Conservation (phyloP, 2,797 vertebrate species). For the Astyanax mexicanus region DNA sequence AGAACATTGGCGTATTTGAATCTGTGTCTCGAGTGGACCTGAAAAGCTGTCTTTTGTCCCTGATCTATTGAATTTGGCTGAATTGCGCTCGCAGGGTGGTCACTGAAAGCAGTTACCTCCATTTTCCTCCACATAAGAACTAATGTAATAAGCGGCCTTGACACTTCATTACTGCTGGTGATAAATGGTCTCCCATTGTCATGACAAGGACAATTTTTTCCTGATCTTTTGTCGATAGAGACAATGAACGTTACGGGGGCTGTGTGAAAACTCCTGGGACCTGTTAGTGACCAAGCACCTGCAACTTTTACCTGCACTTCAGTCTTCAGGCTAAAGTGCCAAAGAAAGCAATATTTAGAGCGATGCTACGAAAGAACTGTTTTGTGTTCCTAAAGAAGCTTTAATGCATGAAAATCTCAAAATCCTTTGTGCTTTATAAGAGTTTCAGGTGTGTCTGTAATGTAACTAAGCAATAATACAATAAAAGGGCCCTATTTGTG, state of each 20-base stretch:
- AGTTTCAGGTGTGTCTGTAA: no score
- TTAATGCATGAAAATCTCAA: no score
- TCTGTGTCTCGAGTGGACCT: not conserved
- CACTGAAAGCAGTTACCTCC: not conserved
- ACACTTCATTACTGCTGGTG: conserved; percentile 17
- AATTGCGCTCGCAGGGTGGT: conserved; percentile 3
- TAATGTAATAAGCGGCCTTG: conserved; percentile 9
- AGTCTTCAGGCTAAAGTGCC: not conserved
- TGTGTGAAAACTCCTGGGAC: not conserved
- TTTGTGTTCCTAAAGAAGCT: not conserved
- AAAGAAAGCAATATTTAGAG: not conserved
- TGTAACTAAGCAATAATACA: no score
- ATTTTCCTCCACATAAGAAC: conserved; percentile 6
- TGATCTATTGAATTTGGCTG: not conserved
- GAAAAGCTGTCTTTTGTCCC: not conserved
- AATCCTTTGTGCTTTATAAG: no score
- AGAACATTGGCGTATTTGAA: not conserved
- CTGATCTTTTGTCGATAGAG: conserved; percentile 4
- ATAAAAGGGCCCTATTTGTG: no score
- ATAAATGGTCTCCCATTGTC: conserved; percentile 4
- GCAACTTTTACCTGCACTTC: not conserved
- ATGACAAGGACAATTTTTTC: conserved; percentile 2
- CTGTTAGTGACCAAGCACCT: not conserved
- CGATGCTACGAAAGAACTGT: not conserved
- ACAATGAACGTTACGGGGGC: not conserved